Base-by-base conservation (phyloP, 2,797 vertebrate species). In the Sciurus vulgaris region DNA sequence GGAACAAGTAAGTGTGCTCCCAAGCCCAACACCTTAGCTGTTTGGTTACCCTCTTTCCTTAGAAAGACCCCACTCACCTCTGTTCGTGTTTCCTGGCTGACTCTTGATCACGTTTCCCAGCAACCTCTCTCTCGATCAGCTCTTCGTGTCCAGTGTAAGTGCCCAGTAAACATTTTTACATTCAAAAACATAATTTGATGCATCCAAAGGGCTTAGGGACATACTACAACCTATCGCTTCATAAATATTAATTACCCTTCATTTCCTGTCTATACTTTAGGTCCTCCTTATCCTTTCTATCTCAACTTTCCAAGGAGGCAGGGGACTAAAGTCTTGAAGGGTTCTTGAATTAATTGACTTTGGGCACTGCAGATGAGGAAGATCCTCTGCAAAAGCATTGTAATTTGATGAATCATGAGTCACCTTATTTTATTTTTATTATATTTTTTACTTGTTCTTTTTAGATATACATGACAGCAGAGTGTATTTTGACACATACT, bases 341-440 rank as follows among this genome's bases (percentile, higher is more conserved):
- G 54, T 61, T 92, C 67, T 86, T 73, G 28, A 86, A 51, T 69
- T 33, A 44, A 59, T 18, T 95, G 87, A 26, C 41, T 89, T 89
- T 91, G 59, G 41, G 61, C 26, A 56, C 41, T 22, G 15, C 22
- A 47, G 26, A 61, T 79, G 59, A 82, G 63, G 86, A 92, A 93
- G 54, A 78, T 61, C 2, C 79, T 54, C 54, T 38, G 15, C 41
- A 91, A 86, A 72, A 61, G 5, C 20, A 81, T 74, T 95, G 49
- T 86, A 89, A 92, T 77, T 63, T 78, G 61, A 74, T 86, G 87
- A 97, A 61, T 92, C 51, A 87, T 81, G 49, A 91, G 84, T 94
- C 54, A 82, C 3, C 35, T 73, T 78, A 74, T 82, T 91, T 93
- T 73, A 38, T 61, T 61, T 61, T 26, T 56, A 18, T 56, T 56